A percentile compares a stretch with the other conserved stretches of the same genome.
These are phyloP conservation scores for Percopsis omiscomaycus DNA, from an alignment of 2,797 vertebrate species.

Conservation along the genomic window DNA sequence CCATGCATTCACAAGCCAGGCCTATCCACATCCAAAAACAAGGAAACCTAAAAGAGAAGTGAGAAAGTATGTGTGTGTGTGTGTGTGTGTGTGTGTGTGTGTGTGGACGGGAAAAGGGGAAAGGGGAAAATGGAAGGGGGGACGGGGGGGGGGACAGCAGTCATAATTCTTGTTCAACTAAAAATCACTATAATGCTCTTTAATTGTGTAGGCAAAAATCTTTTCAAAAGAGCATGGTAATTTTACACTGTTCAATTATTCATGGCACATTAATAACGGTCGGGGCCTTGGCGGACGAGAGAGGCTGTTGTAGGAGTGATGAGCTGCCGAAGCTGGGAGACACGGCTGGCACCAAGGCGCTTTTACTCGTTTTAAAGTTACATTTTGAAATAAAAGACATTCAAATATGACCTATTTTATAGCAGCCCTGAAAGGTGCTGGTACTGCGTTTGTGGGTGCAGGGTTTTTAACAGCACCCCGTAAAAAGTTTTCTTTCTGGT, in stretches of 20 bases:
- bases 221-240: slow-evolving; percentile 83
- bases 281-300: slow-evolving; percentile 68
- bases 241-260: slow-evolving; percentile 85
- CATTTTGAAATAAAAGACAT: slow-evolving; percentile 62
- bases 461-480: slow-evolving; percentile 32
- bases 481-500: slow-evolving; percentile 21
- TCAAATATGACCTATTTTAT: slow-evolving; percentile 58
- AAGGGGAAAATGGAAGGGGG: neutral
- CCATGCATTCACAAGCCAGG: slow-evolving; percentile 31
- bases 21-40: slow-evolving; percentile 52
- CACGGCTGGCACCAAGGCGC: slow-evolving; percentile 60
- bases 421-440: slow-evolving; percentile 52
- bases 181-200: slow-evolving; percentile 83
- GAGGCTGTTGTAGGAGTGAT: slow-evolving; percentile 79
- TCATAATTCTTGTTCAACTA: slow-evolving; percentile 78
- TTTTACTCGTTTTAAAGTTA: slow-evolving; percentile 66
- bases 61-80: neutral
- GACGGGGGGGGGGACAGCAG: slow-evolving; percentile 52
- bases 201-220: slow-evolving; percentile 84
- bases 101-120: neutral
- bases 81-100: too few species aligned
- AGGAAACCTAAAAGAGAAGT: slow-evolving; percentile 42
- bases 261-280: slow-evolving; percentile 83
- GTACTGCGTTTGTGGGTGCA: slow-evolving; percentile 18
- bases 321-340: slow-evolving; percentile 71